Conservation (phyloP, 2,797 vertebrate species). For the Melanotaenia boesemani region DNA sequence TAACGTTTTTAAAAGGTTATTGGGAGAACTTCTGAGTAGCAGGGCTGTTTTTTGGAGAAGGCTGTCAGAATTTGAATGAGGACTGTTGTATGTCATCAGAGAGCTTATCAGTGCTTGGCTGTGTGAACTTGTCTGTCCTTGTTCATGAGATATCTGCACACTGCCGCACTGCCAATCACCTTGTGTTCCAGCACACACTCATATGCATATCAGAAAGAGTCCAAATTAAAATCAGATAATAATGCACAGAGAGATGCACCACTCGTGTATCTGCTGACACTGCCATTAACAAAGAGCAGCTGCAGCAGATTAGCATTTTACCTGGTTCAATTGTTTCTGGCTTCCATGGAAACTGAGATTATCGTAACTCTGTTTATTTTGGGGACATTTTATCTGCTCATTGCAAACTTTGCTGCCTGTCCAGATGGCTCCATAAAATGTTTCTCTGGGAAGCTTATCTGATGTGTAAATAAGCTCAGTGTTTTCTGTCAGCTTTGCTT, state of each 20-base stretch:
- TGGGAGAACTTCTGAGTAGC: constrained; percentile 16
- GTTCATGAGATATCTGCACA: constrained; percentile 26
- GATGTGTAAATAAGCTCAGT: constrained; percentile 18
- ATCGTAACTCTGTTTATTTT: constrained; percentile 59
- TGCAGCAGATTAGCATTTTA: constrained; percentile 56
- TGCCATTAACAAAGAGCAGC: constrained; percentile 29
- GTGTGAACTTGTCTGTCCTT: constrained; percentile 43
- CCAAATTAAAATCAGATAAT: constrained; percentile 17
- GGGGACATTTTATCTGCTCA: constrained; percentile 58
- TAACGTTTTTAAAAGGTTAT: constrained; percentile 40
- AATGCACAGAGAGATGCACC: constrained; percentile 18
- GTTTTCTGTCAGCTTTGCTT: constrained; percentile 2
- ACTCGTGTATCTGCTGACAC: constrained; percentile 30
- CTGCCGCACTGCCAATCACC: constrained; percentile 14
- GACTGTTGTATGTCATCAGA: constrained; percentile 20
- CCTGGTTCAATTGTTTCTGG: constrained; percentile 55
- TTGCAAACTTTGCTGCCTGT: constrained; percentile 30
- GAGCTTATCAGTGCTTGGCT: constrained; percentile 23
- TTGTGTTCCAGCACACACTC: constrained; percentile 15
- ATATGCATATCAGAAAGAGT: constrained; percentile 6
- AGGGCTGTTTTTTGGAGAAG: constrained; percentile 17
- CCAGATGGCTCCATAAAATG: constrained; percentile 34
- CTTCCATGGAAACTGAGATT: constrained; percentile 40
- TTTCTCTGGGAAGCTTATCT: constrained; percentile 21
- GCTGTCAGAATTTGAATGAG: constrained; percentile 37